phyloP scores from a whole-genome alignment of 2,888 invertebrate genomes.

The Temnothorax ravouxi region DNA sequence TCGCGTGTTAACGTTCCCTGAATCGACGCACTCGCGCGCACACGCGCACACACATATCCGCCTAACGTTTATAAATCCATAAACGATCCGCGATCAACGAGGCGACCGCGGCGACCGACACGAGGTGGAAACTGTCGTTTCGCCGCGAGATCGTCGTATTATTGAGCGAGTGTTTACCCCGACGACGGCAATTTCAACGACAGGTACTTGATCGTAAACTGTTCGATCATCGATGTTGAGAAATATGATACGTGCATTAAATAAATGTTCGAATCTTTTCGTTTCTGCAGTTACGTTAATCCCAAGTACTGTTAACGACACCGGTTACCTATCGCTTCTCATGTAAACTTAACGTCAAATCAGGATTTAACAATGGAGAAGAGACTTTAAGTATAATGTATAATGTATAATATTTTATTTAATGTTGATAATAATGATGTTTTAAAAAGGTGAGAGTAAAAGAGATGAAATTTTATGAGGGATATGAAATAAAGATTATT shows the following conservation, averaged over 20 bases:
- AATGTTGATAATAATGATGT: background rate
- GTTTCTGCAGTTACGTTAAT: slow-evolving; percentile 7
- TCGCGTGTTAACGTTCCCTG: slow-evolving; percentile 36
- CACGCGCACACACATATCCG: background rate
- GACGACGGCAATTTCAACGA: background rate
- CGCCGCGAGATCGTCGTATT: slow-evolving; percentile 51
- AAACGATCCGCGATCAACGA: slow-evolving; percentile 16
- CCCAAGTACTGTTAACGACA: slow-evolving; percentile 16
- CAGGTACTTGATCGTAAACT: slow-evolving; percentile 16
- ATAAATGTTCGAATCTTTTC: slow-evolving; percentile 14
- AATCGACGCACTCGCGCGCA: slow-evolving; percentile 18
- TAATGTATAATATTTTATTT: background rate
- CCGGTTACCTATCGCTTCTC: background rate
- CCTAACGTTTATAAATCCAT: slow-evolving; percentile 47
- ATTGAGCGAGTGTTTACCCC: slow-evolving; percentile 46
- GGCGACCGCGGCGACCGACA: slow-evolving; percentile 7
- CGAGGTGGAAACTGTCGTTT: slow-evolving; percentile 27
- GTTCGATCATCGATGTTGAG: slow-evolving; percentile 1
- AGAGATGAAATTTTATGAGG: background rate
- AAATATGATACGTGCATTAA: background rate
- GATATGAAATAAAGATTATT: background rate
- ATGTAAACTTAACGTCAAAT: no score
- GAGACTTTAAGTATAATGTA: background rate
- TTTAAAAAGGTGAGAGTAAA: background rate
- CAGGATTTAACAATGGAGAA: background rate